phyloP scores from a whole-genome alignment of 2,113 vertebrate genomes.

The Macrotus californicus region DNA sequence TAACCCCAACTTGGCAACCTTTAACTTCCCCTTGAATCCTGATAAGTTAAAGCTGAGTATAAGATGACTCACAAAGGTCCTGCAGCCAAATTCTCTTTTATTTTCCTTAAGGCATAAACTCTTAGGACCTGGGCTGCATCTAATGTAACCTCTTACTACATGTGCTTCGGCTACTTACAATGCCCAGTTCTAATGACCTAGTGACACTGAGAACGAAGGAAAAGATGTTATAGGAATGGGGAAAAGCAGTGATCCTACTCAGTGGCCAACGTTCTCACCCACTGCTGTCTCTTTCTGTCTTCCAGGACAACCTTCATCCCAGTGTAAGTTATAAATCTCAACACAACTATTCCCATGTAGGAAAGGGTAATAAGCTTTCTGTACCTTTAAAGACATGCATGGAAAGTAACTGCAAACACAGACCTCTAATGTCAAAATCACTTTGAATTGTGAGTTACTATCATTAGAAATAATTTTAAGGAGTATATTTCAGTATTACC shows the following conservation, averaged over 20 bases:
- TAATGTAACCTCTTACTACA: neutral
- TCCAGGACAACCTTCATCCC: neutral
- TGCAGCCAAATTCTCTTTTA: neutral
- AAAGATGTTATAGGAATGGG: neutral
- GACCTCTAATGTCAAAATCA: neutral
- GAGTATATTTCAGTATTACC: neutral
- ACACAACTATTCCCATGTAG: neutral
- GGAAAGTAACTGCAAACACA: neutral
- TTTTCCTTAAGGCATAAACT: neutral
- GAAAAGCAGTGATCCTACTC: neutral
- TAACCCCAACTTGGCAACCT: neutral
- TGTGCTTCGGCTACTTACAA: neutral
- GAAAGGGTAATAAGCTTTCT: neutral
- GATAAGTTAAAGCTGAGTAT: neutral
- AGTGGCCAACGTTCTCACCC: neutral
- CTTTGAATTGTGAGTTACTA: neutral
- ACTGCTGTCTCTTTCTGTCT: neutral
- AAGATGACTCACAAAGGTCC: neutral
- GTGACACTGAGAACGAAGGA: neutral
- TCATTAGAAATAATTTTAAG: neutral
- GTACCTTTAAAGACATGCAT: neutral
- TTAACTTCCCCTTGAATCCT: neutral
- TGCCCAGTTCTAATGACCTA: neutral
- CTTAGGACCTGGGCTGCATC: neutral
- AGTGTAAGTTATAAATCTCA: neutral